Percentiles rank a stretch among this genome's conserved stretches.
phyloP scores from a whole-genome alignment of 2,888 invertebrate species.

The Ectropis crepuscularia region DNA sequence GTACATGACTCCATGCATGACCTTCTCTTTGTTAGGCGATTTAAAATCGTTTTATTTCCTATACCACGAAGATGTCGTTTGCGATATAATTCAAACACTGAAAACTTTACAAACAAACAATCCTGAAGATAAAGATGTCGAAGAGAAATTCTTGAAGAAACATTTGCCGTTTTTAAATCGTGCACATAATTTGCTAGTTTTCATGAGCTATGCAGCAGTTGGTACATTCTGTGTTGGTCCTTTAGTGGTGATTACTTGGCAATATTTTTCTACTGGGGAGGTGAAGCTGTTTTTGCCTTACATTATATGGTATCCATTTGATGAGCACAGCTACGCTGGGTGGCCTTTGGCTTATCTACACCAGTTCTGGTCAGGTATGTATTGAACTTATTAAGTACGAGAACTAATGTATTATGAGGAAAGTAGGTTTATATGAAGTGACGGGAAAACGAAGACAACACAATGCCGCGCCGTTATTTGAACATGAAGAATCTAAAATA shows the following conservation, averaged over 20 bases:
- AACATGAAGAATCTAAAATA: no score
- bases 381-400: not conserved
- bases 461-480: no score
- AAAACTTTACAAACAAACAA: constrained; percentile 31
- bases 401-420: no score
- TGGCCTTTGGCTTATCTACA: constrained; percentile 55
- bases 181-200: constrained; percentile 39
- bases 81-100: constrained; percentile 46
- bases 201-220: constrained; percentile 33
- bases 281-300: constrained; percentile 54
- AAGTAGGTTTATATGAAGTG: no score
- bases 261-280: constrained; percentile 50
- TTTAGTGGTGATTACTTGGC: constrained; percentile 40
- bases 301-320: constrained; percentile 58
- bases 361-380: constrained; percentile 55
- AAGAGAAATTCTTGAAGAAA: constrained; percentile 26
- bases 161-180: constrained; percentile 41
- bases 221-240: constrained; percentile 50
- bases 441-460: no score
- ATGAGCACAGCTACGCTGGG: constrained; percentile 46
- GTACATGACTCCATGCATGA: constrained; percentile 52
- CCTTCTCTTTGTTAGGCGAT: constrained; percentile 49
- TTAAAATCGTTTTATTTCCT: constrained; percentile 52
- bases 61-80: constrained; percentile 44
- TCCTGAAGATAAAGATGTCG: constrained; percentile 13